These are phyloP conservation scores for Typhlichthys subterraneus DNA, from an alignment of 2,797 vertebrate species.

Conservation along the genomic window DNA sequence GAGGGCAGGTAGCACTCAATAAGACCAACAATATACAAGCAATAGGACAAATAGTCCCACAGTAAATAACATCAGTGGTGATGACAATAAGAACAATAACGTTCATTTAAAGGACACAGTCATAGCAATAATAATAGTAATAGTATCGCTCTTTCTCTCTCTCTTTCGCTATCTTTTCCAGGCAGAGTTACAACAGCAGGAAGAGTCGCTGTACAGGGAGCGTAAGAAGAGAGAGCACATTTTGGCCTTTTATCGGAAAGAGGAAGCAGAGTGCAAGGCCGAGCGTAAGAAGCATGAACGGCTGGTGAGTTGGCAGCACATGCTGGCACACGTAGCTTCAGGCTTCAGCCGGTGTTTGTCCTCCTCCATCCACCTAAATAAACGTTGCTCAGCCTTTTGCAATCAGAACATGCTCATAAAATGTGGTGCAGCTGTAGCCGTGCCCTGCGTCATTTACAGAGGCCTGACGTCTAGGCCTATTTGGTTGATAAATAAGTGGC, in stretches of 20 bases:
- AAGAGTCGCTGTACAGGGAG: constrained; percentile 78
- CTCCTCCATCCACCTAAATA: neutral
- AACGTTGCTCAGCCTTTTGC: neutral
- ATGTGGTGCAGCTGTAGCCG: neutral
- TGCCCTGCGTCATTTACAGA: neutral
- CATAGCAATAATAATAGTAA: neutral
- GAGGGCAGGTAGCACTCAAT: no score
- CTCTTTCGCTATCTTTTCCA: constrained; percentile 41
- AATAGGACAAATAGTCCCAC: neutral
- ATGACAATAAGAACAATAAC: no score
- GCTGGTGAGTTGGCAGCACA: constrained; percentile 65
- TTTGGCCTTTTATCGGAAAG: constrained; percentile 77
- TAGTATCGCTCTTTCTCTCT: neutral
- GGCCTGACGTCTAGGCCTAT: neutral
- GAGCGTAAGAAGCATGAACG: constrained; percentile 79
- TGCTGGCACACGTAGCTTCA: neutral
- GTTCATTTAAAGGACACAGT: no score
- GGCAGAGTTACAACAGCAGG: constrained; percentile 80
- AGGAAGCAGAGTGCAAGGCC: constrained; percentile 77
- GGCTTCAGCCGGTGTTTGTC: neutral
- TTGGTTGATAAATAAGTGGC: neutral
- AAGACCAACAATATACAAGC: no score
- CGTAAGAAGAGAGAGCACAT: constrained; percentile 79
- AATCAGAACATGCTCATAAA: neutral
- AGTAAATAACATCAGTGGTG: no score